phyloP scores from a whole-genome alignment of 2,888 invertebrate species.

The Ormyrus rosae region DNA sequence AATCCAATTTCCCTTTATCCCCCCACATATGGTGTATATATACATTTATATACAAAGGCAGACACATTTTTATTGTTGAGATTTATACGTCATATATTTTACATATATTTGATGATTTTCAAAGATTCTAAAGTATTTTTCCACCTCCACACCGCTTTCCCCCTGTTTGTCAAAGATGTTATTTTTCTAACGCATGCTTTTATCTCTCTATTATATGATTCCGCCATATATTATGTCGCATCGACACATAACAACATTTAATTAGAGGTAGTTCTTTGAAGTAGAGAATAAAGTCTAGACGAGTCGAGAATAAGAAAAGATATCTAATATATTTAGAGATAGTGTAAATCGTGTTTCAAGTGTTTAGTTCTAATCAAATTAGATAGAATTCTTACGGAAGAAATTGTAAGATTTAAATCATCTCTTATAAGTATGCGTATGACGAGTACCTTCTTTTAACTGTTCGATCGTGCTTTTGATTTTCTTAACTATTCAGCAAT shows the following conservation, averaged over 20 bases:
- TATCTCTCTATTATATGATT: slow-evolving; percentile 38
- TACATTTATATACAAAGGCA: slow-evolving; percentile 13
- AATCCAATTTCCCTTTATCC: slow-evolving; percentile 37
- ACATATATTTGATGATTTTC: background rate
- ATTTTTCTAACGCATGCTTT: slow-evolving; percentile 73
- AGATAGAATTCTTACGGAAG: slow-evolving; percentile 1
- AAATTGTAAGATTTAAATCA: background rate
- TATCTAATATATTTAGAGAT: slow-evolving; percentile 18
- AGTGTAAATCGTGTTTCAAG: slow-evolving; percentile 13
- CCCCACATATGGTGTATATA: slow-evolving; percentile 22
- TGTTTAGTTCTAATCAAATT: slow-evolving; percentile 14
- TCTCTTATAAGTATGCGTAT: no score
- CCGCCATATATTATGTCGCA: slow-evolving; percentile 13
- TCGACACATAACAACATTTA: slow-evolving; percentile 19
- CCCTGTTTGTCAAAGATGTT: slow-evolving; percentile 65
- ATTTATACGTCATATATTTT: no score
- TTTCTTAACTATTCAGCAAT: background rate
- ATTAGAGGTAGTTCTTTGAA: slow-evolving; percentile 5
- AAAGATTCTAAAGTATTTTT: slow-evolving; percentile 53
- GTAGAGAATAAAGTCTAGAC: background rate
- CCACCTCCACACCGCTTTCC: slow-evolving; percentile 68
- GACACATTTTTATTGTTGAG: slow-evolving; percentile 11
- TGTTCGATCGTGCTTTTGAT: background rate
- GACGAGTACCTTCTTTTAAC: background rate
- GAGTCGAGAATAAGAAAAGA: slow-evolving; percentile 6